Evolutionary conservation across 2,113 vertebrate genomes (phyloP), one percentile per base, ranked within the genome.

Genomic region (Edolisoma coerulescens): DNA sequence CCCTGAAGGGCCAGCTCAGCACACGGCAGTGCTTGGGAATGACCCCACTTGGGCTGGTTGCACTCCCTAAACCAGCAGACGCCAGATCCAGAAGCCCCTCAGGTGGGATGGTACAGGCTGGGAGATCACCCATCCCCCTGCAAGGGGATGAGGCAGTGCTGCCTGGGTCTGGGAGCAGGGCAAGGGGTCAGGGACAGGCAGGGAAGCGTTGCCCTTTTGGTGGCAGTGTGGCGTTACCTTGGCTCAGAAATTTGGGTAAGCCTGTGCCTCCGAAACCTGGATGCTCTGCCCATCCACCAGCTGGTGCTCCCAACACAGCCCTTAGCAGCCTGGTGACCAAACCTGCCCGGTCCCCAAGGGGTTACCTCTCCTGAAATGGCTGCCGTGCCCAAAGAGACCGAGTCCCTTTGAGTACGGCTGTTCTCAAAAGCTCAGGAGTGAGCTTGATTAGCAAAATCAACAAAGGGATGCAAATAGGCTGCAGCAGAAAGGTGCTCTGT

Each of bases 151-250:
- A 70, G 44, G 41, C 33, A 71, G 35, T 1, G 19, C 41, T 89
- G 70, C 44, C 50, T 7, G 16, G 41, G 18, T 0, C 7, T 54
- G 52, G 42, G 56, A 68, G 63, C 56, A 19, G 77, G 69, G 67
- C 70, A 47, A 53, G 57, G 63, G 89, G 91, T 77, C 63, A 92
- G 75, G 42, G 64, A 67, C 1, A 35, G 88, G 65, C 53, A 56
- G 45, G 7, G 2, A 84, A 67, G 23, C 1, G 39, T 63, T 90
- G 88, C 94, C 95, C 95, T 95, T 95, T 93, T 96, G 95, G 90
- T 95, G 96, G 94, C 92, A 93, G 88, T 95, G 94, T 95, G 96
- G 88, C 90, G 53, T 89, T 92, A 84, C 60, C 94, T 95, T 88
- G 90, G 50, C 79, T 95, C 45, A 37, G 74, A 64, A 50, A 54